Evolutionary conservation across 2,113 vertebrate genomes (phyloP), one percentile per base, ranked within the genome.

Genomic region (Phylloscopus trochilus): DNA sequence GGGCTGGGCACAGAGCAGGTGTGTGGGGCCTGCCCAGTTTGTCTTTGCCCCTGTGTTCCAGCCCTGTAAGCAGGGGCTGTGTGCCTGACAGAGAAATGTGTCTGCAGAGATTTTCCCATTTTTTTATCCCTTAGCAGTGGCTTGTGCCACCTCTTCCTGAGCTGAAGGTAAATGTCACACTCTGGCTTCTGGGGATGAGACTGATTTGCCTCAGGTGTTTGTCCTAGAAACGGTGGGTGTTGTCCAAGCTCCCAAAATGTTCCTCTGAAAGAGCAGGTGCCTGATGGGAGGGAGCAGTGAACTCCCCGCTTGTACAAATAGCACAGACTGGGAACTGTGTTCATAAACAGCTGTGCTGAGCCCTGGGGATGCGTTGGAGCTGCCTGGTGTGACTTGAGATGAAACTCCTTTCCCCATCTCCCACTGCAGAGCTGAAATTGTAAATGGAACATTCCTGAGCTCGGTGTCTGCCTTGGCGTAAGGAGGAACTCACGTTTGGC

Each of bases 281-380:
- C 3, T 46, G 11, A 0, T 1, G 9, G 66, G 44, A n/a, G 46
- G n/a, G 43, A 64, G 41, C 52, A 44, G 37, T 52, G 56, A 23
- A 0, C 28, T 70, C 33, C 37, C 4, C 0, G 0, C 12, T 14
- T 11, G 30, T 30, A 2, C 15, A 39, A 16, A 31, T 4, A 20
- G 4, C 44, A 8, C 10, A n/a, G 23, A 0, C 15, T 16, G 30
- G 81, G 58, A 17, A 0, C 67, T 26, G 67, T 15, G 13, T 1
- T 16, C 47, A 7, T 0, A 0, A 24, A 1, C 18, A 64, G 17
- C 55, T 63, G 10, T 37, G 73, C 49, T 55, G 58, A 15, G 28
- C 22, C 4, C 30, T 15, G 1, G 33, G 20, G 46, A 1, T 18
- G 11, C 51, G 31, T 16, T 26, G 39, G 22, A 39, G n/a, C 46